Evolutionary conservation across 2,797 vertebrate genomes (phyloP), one percentile per base, ranked within the genome.

Genomic region (Falco novaeseelandiae): DNA sequence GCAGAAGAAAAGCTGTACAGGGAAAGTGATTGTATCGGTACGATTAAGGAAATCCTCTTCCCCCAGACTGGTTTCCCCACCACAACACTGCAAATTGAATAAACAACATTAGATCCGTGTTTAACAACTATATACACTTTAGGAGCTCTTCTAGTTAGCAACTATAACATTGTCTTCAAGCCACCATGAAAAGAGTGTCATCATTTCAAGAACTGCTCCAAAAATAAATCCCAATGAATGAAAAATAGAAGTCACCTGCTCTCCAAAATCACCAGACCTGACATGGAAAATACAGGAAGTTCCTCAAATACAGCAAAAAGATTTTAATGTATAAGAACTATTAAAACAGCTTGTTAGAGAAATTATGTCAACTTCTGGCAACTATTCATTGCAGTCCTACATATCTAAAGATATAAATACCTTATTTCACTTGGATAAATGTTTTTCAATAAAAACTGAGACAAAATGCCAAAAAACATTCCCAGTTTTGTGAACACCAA

Each of bases 11-110:
- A 58, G 10, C 30, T 84, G 42, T 29, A 42, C 46, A 62, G 62
- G 82, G 86, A 94, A 96, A 94, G 83, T 66, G 70, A 72, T 38
- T 79, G 2, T 51, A 83, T 25, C 30, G 42, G 18, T 65, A 51
- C 3, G 38, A 87, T 58, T 82, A 92, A 87, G 66, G 93, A 96
- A 94, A 92, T 93, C 80, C 66, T 94, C 21, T 69, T 93, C 88
- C 81, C 93, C 62, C 34, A 69, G 32, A 84, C 25, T 29, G 34
- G 38, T 66, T 87, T 90, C 25, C 70, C 70, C 18, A 72, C 21
- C n/a, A 36, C 3, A 3, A 36, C 32, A 67, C 44, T 72, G 61
- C 54, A 69, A 81, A 82, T 82, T 69, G 77, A 91, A 90, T 19
- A 67, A 78, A 69, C 5, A 30, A 38, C 13, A 29, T 49, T 76